Conservation (phyloP, 2,797 vertebrate genomes). For the Eptatretus atami region DNA sequence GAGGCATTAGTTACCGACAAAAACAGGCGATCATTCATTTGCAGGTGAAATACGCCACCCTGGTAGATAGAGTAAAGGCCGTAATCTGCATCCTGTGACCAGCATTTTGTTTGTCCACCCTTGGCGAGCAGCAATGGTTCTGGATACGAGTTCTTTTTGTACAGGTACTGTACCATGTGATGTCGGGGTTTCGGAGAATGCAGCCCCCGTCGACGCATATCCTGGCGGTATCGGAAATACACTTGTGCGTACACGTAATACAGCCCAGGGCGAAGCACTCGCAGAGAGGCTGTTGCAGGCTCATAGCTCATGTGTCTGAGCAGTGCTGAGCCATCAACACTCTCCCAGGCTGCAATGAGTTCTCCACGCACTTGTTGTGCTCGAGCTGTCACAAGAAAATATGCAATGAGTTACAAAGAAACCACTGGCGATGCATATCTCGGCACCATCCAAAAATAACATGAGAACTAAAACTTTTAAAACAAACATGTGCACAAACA, state of each 20-base stretch:
- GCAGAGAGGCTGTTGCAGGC: slow-evolving; percentile 19
- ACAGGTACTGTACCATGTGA: slow-evolving; percentile 47
- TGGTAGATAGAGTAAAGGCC: slow-evolving; percentile 56
- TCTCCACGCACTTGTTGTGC: too few relatives aligned
- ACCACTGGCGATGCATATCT: too few relatives aligned
- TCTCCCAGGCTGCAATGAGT: too few relatives aligned
- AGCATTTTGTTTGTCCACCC: slow-evolving; percentile 49
- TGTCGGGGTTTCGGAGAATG: too few relatives aligned
- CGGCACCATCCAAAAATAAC: too few relatives aligned
- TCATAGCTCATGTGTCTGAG: too few relatives aligned
- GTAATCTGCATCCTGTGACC: slow-evolving; percentile 37
- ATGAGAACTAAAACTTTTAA: too few relatives aligned
- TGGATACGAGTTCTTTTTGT: slow-evolving; percentile 34
- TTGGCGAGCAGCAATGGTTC: slow-evolving; percentile 45
- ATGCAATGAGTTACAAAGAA: too few relatives aligned
- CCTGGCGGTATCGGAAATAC: slow-evolving; percentile 35
- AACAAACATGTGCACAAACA: too few relatives aligned
- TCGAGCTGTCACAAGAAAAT: too few relatives aligned
- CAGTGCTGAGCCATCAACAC: too few relatives aligned
- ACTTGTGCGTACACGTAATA: slow-evolving; percentile 60
- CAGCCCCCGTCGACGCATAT: too few relatives aligned
- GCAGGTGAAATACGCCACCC: slow-evolving; percentile 48
- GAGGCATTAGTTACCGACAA: slow-evolving; percentile 37
- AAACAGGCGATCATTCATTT: slow-evolving; percentile 38
- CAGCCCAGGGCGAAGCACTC: slow-evolving; percentile 32